These are phyloP conservation scores for Falco punctatus DNA, from an alignment of 2,113 vertebrate genomes.

Conservation along the genomic window DNA sequence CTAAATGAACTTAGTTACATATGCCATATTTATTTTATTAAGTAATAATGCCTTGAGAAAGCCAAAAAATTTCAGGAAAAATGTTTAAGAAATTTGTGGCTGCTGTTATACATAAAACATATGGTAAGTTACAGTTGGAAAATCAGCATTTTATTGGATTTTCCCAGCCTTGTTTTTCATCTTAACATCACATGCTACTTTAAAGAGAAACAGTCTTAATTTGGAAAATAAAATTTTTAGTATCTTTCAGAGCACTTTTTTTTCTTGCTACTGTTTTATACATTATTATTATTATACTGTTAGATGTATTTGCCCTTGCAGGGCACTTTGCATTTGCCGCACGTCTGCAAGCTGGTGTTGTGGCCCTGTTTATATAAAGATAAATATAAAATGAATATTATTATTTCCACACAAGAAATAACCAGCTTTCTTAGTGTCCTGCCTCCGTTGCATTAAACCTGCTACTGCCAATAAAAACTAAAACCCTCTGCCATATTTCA, in stretches of 20 bases:
- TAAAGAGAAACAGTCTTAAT: not conserved
- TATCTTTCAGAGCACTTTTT: not conserved
- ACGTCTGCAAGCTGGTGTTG: not conserved
- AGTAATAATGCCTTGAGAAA: not conserved
- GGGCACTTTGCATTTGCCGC: not conserved
- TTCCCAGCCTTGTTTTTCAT: not conserved
- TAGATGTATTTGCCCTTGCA: not conserved
- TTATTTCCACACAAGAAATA: not conserved
- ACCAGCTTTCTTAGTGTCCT: not conserved
- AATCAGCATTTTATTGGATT: not conserved
- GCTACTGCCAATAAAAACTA: not conserved
- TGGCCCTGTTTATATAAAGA: not conserved
- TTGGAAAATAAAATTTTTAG: not conserved
- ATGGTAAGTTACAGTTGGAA: not conserved
- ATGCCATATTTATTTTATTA: not conserved
- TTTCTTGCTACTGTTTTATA: not conserved
- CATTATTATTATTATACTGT: not conserved
- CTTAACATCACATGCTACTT: not conserved
- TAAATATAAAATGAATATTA: not conserved
- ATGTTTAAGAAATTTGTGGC: not conserved
- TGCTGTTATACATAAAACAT: not conserved
- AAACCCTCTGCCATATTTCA: not conserved
- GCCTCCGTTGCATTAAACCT: not conserved
- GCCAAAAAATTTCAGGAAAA: accelerated
- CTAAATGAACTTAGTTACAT: not conserved